Evolutionary conservation across 2,888 invertebrate species (phyloP), one percentile per base, ranked within the genome.

Genomic region (Rhagonycha lutea): DNA sequence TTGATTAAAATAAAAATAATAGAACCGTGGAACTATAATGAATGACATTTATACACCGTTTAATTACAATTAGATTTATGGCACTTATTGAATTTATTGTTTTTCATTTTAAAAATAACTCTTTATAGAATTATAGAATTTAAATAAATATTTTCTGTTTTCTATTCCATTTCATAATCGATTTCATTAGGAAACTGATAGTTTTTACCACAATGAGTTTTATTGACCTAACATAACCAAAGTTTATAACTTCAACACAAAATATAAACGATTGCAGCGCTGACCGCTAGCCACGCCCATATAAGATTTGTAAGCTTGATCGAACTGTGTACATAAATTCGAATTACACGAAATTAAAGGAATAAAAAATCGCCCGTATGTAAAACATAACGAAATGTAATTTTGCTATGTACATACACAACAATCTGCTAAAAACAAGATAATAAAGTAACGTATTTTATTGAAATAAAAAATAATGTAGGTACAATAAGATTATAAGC

Each of bases 401-500:
- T 47, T 47, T 47, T 47, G 47, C n/a, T 7, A 47, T 47, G 47
- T 47, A 47, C n/a, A n/a, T 47, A 47, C 47, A 47, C 47, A 47
- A 47, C 47, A 47, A 47, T 47, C 47, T 47, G 47, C 47, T 47
- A 47, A 24, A 8, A 72, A 72, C 72, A 68, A 68, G 68, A n/a
- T 28, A 62, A 73, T 69, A 73, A 69, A 73, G 24, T 68, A 69
- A 14, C 69, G 62, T 65, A 75, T 75, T 74, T 71, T 63, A 68
- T 70, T 75, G 24, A 75, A 75, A 75, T 12, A 29, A 29, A 29
- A 74, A 61, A 24, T 67, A 62, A 68, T 61, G 71, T 62, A 62
- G 26, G 68, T 68, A 71, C 68, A 72, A 62, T 47, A 32, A 75
- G 75, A 75, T 75, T 71, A 77, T 79, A 79, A 79, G 73, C 79